phyloP scores from a whole-genome alignment of 2,888 invertebrate species.

The Microplitis manilae region DNA sequence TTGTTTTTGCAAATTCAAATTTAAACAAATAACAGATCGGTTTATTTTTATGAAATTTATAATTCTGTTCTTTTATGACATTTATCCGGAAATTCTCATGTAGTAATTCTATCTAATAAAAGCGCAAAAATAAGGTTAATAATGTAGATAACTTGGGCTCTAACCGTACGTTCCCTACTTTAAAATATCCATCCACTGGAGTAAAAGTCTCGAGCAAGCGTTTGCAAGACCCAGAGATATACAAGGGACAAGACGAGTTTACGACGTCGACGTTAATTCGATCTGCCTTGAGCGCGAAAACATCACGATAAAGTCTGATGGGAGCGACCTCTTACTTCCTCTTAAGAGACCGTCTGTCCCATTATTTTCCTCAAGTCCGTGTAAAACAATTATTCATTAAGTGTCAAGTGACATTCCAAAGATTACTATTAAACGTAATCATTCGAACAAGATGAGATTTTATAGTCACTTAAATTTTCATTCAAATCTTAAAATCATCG shows the following conservation, averaged over 20 bases:
- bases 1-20: no score
- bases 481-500: neutral
- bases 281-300: slow-evolving; percentile 30
- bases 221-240: neutral
- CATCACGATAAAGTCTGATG: slow-evolving; percentile 26
- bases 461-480: neutral
- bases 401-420: neutral
- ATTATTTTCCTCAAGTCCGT: neutral
- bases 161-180: no score
- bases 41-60: no score
- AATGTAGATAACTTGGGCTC: no score
- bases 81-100: no score
- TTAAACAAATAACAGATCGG: no score
- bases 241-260: slow-evolving; percentile 16
- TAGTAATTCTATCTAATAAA: no score
- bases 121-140: no score
- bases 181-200: no score
- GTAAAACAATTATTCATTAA: slow-evolving; percentile 6
- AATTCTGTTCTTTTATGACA: no score
- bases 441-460: neutral
- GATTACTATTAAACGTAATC: neutral
- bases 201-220: no score
- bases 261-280: slow-evolving; percentile 38
- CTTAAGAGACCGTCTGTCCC: neutral
- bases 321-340: neutral